Conservation (phyloP, 2,113 vertebrate genomes). For the Lepisosteus osseus region DNA sequence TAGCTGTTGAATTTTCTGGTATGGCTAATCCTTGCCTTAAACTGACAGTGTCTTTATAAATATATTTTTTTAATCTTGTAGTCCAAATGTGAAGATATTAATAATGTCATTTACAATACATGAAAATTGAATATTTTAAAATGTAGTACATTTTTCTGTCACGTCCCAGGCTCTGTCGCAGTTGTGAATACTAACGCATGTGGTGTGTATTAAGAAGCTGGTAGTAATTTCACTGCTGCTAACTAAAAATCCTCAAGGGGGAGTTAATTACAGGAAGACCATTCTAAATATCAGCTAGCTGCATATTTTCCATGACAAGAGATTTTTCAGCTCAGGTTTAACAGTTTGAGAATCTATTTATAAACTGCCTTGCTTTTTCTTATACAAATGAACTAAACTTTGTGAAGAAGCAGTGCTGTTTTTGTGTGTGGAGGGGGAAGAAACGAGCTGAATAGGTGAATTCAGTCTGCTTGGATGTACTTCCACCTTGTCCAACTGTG, state of each 20-base stretch:
- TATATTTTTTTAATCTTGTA: no score
- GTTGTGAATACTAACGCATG: slow-evolving; percentile 77
- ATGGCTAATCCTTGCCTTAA: no score
- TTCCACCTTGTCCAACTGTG: neutral
- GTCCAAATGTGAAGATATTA: no score
- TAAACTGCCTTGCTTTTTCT: slow-evolving; percentile 49
- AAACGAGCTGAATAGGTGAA: neutral
- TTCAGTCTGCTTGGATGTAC: neutral
- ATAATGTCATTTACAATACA: neutral
- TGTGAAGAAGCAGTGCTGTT: no score
- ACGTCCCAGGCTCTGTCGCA: slow-evolving; percentile 41
- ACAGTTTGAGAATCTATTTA: slow-evolving; percentile 66
- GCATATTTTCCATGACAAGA: slow-evolving; percentile 93
- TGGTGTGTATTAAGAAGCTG: slow-evolving; percentile 95
- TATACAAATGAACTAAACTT: slow-evolving; percentile 47
- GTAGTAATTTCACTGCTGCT: slow-evolving; percentile 98
- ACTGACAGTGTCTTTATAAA: no score
- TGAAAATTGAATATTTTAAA: slow-evolving; percentile 24
- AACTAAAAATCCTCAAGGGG: slow-evolving; percentile 97
- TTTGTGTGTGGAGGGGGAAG: no score
- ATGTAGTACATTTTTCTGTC: slow-evolving; percentile 44
- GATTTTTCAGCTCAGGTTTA: slow-evolving; percentile 75
- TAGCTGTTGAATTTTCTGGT: no score
- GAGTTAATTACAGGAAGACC: slow-evolving; percentile 99
- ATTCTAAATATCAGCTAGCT: slow-evolving; percentile 93